Evolutionary conservation across 92 coral and sea anemone species (phyloP).

Genomic region (Phenganax stokvisi): DNA sequence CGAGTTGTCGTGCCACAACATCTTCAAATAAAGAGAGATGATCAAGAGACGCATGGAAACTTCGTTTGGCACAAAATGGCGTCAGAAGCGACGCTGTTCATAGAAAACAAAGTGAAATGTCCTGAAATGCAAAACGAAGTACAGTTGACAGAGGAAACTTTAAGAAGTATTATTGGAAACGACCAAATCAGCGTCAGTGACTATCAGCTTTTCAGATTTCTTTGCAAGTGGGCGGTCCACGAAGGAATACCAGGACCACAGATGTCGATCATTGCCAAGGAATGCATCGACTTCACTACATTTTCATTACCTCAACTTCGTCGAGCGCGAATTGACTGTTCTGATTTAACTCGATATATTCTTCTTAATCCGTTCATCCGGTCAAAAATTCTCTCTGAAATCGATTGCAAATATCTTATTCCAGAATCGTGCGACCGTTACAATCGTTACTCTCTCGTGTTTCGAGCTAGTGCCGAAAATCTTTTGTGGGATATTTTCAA

Average conservation of each 20-base stretch:
- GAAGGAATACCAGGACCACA: slow-evolving; percentile 8
- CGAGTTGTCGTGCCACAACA: slow-evolving; percentile 50
- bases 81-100: slow-evolving; percentile 54
- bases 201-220: slow-evolving; percentile 59
- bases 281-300: slow-evolving; percentile 57
- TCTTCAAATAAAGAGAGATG: slow-evolving; percentile 29
- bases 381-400: slow-evolving; percentile 55
- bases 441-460: slow-evolving; percentile 51
- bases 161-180: slow-evolving; percentile 47
- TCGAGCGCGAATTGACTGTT: slow-evolving; percentile 46
- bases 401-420: slow-evolving; percentile 40
- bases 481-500: slow-evolving; percentile 64
- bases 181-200: slow-evolving; percentile 56
- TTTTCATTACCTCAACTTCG: slow-evolving; percentile 52
- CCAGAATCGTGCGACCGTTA: not conserved
- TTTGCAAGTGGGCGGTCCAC: slow-evolving; percentile 62
- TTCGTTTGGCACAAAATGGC: slow-evolving; percentile 73
- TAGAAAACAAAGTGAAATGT: slow-evolving; percentile 40
- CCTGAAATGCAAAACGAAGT: slow-evolving; percentile 35
- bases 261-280: slow-evolving; percentile 28
- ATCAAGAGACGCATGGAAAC: slow-evolving; percentile 27
- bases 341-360: slow-evolving; percentile 40
- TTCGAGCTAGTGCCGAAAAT: slow-evolving; percentile 47
- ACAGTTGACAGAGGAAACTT: slow-evolving; percentile 48
- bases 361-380: slow-evolving; percentile 58